Conservation (phyloP, 2,113 vertebrate genomes). For the Dunckerocampus dactyliophorus region DNA sequence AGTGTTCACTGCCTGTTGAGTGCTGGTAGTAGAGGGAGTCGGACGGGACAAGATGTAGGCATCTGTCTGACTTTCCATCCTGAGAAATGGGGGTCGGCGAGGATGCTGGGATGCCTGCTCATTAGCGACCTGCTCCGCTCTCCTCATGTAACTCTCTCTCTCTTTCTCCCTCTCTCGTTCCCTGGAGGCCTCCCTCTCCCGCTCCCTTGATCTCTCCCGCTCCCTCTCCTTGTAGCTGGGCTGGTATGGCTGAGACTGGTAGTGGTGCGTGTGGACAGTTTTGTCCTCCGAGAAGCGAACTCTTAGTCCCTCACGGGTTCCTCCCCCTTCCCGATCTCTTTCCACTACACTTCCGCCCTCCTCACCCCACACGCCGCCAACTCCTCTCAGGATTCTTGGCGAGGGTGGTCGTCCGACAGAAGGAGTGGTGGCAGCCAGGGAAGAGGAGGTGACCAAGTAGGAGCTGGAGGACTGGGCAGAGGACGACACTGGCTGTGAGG, state of each 20-base stretch:
- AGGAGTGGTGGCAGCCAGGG: conserved; percentile 72
- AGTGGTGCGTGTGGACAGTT: conserved; percentile 74
- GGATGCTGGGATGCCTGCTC: conserved; percentile 55
- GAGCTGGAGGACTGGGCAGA: conserved; percentile 66
- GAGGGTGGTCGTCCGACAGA: conserved; percentile 70
- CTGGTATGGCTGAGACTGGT: conserved; percentile 71
- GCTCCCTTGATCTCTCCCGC: conserved; percentile 62
- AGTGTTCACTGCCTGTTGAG: conserved; percentile 38
- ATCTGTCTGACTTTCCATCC: conserved; percentile 73
- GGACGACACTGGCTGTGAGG: conserved; percentile 66
- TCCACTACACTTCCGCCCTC: conserved; percentile 51
- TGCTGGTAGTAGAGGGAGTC: conserved; percentile 65
- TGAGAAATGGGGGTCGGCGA: conserved; percentile 66
- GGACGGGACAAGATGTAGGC: conserved; percentile 71
- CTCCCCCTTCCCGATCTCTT: conserved; percentile 68
- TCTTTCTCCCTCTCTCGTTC: conserved; percentile 65
- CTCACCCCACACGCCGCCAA: conserved; percentile 61
- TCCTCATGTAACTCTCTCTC: conserved; percentile 60
- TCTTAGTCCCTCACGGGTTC: conserved; percentile 72
- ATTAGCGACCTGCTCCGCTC: conserved; percentile 58
- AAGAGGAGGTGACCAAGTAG: conserved; percentile 78
- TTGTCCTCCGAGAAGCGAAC: conserved; percentile 82
- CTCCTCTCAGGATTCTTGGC: conserved; percentile 66
- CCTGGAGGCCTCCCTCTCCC: conserved; percentile 53
- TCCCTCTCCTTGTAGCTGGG: conserved; percentile 53